Evolutionary conservation across 2,888 invertebrate species (phyloP), one percentile per base, ranked within the genome.

Genomic region (Chymomyza amoena): DNA sequence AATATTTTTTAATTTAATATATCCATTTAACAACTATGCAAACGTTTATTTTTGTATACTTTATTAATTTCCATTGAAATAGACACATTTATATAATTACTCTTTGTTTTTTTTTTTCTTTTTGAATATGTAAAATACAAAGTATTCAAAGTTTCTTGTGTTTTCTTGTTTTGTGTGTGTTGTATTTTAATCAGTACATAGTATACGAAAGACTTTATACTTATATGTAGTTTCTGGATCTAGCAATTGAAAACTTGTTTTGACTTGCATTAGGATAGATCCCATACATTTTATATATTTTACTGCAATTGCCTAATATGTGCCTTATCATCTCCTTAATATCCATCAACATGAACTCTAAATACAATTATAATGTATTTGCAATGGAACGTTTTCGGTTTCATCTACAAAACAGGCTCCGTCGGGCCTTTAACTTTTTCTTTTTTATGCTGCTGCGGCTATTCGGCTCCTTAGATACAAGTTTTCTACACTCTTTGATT

Each of bases 11-110:
- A 28, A 32, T 32, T 7, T 32, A 32, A 32, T 32, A 6, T 32
- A 32, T 6, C 7, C 32, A 1, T 20, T 20, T 45, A 13, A 45
- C 13, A 13, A 45, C 13, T 45, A 10, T 45, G 39, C 39, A 13
- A 45, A 56, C 13, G 28, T 64, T 62, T 54, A 64, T 72, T 71
- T 73, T 69, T 78, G 61, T 75, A 80, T 81, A 80, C 84, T 89
- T 87, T 87, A 82, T 89, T 86, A 75, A 85, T 77, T 88, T 88
- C 81, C 82, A 84, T 87, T 89, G 83, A 80, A 75, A 78, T 78
- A 80, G 78, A 87, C 88, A 87, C 89, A 89, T 86, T 88, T 88
- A 87, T 80, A 78, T 88, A 81, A 78, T 72, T 84, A 76, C 80
- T 67, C 25, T 25, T 25, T n/a, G n/a, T 25, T 68, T 70, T 68